Percentiles rank a stretch among this genome's conserved stretches.
Evolutionary conservation across 2,113 vertebrate species (phyloP).

Genomic region (Carlito syrichta): DNA sequence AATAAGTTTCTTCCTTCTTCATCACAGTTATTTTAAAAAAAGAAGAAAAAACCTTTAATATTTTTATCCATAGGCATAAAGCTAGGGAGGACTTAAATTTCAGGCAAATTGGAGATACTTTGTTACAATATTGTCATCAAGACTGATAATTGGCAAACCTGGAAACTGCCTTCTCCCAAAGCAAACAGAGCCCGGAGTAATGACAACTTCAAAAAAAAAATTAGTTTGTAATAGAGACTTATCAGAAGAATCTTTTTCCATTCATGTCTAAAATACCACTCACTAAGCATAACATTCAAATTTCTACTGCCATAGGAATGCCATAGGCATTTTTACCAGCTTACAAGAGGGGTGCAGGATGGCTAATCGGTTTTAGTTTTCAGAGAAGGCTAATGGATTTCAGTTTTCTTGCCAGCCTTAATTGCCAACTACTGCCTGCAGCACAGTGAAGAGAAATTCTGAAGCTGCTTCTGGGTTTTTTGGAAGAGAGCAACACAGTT

Average conservation of each 20-base stretch:
- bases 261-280: background rate
- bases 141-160: background rate
- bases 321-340: background rate
- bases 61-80: background rate
- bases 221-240: background rate
- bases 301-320: fast-evolving
- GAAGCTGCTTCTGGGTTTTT: background rate
- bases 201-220: background rate
- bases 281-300: background rate
- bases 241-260: background rate
- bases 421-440: background rate
- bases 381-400: background rate
- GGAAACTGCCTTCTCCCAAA: background rate
- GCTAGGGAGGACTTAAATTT: background rate
- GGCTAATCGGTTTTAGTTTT: background rate
- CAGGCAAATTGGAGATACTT: background rate
- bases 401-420: background rate
- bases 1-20: background rate
- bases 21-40: background rate
- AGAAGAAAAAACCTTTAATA: slow-evolving; percentile 5
- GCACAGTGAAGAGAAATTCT: background rate
- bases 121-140: background rate
- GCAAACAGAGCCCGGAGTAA: background rate
- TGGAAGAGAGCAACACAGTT: background rate
- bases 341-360: background rate